Evolutionary conservation across 2,113 vertebrate genomes (phyloP).

Genomic region (Capreolus pygargus): DNA sequence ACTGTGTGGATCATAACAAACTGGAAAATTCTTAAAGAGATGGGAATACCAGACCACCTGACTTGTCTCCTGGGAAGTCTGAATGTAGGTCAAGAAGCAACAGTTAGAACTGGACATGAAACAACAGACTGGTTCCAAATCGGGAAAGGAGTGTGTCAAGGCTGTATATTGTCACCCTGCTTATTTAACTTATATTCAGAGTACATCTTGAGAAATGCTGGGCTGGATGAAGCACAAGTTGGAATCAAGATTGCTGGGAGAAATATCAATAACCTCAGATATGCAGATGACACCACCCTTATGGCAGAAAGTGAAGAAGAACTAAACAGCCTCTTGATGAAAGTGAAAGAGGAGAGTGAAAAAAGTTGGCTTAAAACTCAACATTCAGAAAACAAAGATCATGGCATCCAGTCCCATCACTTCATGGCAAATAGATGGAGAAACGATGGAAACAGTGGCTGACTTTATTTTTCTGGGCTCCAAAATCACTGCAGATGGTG

Average conservation of each 20-base stretch:
- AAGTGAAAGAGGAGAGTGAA: background rate
- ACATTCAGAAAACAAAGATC: background rate
- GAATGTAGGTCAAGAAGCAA: background rate
- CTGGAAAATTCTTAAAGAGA: background rate
- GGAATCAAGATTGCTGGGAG: background rate
- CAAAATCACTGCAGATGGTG: background rate
- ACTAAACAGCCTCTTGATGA: background rate
- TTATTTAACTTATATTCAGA: background rate
- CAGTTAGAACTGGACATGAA: background rate
- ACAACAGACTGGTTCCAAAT: background rate
- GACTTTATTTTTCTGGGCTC: background rate
- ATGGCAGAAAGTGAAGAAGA: background rate
- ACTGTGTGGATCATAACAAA: background rate
- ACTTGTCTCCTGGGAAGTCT: background rate
- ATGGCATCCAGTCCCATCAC: background rate
- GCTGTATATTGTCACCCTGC: background rate
- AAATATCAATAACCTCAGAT: background rate
- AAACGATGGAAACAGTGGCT: background rate
- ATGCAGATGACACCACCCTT: background rate
- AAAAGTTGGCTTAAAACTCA: background rate
- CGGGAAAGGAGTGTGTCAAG: background rate
- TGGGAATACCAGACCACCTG: background rate
- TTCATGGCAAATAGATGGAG: background rate
- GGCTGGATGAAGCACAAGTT: background rate
- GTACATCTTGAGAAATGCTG: background rate